phyloP scores from a whole-genome alignment of 2,113 vertebrate species.

The Plestiodon gilberti region DNA sequence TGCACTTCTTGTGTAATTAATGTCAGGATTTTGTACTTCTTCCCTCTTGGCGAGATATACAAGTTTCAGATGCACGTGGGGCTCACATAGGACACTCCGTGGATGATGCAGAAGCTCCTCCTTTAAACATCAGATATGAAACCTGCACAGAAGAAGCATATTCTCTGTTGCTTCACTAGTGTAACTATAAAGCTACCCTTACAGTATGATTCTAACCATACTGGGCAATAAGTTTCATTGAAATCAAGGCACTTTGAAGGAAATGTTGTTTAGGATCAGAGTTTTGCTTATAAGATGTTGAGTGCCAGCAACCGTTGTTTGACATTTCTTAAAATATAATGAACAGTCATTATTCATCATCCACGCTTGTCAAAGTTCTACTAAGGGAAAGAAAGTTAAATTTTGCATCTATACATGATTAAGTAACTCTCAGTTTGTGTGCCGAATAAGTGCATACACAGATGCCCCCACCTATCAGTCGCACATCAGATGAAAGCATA shows the following conservation, averaged over 20 bases:
- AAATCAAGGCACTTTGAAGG: neutral
- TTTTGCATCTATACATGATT: neutral
- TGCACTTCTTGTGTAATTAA: neutral
- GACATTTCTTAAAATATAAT: neutral
- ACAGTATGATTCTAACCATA: neutral
- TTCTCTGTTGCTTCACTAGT: neutral
- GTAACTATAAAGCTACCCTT: neutral
- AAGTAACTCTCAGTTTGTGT: neutral
- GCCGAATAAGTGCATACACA: neutral
- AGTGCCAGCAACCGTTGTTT: slow-evolving; percentile 4
- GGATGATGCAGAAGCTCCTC: neutral
- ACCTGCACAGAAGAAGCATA: neutral
- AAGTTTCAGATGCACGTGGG: neutral
- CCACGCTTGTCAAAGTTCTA: too few species aligned
- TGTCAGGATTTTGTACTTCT: neutral
- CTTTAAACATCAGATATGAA: neutral
- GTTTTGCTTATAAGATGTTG: neutral
- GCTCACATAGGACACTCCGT: neutral
- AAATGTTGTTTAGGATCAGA: neutral
- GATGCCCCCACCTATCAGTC: neutral
- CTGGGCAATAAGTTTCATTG: neutral
- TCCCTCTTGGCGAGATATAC: neutral
- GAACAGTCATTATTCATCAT: neutral
- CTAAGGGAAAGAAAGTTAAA: neutral
- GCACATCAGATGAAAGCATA: neutral